Evolutionary conservation across 2,113 vertebrate species (phyloP).

Genomic region (Oophaga pumilio): DNA sequence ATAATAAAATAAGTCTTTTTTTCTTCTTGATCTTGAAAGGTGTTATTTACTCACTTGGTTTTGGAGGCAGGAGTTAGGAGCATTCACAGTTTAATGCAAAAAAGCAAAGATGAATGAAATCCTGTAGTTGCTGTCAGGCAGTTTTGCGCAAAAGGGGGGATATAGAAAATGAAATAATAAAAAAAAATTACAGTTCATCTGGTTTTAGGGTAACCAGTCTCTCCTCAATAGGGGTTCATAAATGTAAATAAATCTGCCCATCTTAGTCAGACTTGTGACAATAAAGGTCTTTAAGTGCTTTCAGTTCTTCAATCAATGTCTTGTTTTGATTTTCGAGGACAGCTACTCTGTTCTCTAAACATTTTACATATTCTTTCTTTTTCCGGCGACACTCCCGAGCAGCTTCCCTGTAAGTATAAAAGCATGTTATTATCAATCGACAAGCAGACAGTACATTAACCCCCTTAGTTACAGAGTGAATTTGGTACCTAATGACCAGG

Average conservation of each 20-base stretch:
- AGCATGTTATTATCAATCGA: constrained; percentile 1
- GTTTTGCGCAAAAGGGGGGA: constrained; percentile 79
- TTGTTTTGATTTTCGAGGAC: constrained; percentile 99
- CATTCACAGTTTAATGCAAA: constrained; percentile 83
- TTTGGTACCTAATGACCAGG: no score
- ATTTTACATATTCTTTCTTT: constrained; percentile 99
- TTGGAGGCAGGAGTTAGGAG: constrained; percentile 78
- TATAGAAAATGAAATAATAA: constrained; percentile 81
- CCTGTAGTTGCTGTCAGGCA: constrained; percentile 84
- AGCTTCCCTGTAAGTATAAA: constrained; percentile 85
- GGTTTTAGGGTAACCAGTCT: constrained; percentile 80
- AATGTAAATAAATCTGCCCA: constrained; percentile 60
- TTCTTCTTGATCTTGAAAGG: constrained; percentile 71
- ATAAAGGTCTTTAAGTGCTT: constrained; percentile 99
- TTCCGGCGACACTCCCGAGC: constrained; percentile 96
- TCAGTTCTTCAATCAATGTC: constrained; percentile 98
- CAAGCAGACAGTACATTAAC: background rate
- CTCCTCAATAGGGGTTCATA: constrained; percentile 75
- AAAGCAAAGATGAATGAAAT: constrained; percentile 79
- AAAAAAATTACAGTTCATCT: constrained; percentile 69
- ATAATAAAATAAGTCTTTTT: constrained; percentile 54
- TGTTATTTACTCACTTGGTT: constrained; percentile 69
- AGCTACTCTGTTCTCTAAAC: constrained; percentile 98
- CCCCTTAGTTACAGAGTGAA: no score
- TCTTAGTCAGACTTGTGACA: constrained; percentile 98